These are phyloP conservation scores for Miltochrista miniata DNA, from an alignment of 2,888 invertebrate species.

Conservation along the genomic window DNA sequence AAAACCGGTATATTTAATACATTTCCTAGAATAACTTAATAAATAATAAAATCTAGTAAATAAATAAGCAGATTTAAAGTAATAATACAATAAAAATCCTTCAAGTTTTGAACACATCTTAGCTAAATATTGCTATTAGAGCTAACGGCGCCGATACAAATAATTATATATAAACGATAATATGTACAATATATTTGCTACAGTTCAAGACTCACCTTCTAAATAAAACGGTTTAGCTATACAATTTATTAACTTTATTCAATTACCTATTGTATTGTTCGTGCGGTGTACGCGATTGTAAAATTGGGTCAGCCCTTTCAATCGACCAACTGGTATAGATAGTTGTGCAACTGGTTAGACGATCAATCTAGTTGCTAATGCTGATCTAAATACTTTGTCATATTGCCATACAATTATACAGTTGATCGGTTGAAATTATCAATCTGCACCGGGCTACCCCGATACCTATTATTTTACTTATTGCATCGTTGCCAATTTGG, in stretches of 20 bases:
- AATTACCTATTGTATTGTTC: constrained; percentile 46
- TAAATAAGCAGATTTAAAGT: constrained; percentile 68
- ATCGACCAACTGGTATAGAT: neutral
- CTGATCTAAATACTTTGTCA: no score
- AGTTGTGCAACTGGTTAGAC: no score
- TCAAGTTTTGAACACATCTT: constrained; percentile 80
- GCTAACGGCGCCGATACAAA: constrained; percentile 69
- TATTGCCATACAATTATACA: no score
- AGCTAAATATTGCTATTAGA: constrained; percentile 78
- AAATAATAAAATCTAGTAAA: constrained; percentile 73
- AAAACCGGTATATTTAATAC: constrained; percentile 54
- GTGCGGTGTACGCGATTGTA: constrained; percentile 23
- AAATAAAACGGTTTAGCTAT: constrained; percentile 59
- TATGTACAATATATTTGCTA: constrained; percentile 72
- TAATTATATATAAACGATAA: constrained; percentile 58
- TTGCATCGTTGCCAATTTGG: constrained; percentile 14
- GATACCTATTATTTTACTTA: neutral
- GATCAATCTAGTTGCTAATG: no score
- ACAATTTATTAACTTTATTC: constrained; percentile 51
- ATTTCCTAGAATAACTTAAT: constrained; percentile 62
- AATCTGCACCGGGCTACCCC: no score
- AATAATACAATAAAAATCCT: constrained; percentile 62
- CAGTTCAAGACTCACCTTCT: constrained; percentile 49
- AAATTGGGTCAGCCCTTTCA: neutral
- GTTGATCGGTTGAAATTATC: no score